Base-by-base conservation (phyloP, 2,113 vertebrate species). In the Agapornis roseicollis region DNA sequence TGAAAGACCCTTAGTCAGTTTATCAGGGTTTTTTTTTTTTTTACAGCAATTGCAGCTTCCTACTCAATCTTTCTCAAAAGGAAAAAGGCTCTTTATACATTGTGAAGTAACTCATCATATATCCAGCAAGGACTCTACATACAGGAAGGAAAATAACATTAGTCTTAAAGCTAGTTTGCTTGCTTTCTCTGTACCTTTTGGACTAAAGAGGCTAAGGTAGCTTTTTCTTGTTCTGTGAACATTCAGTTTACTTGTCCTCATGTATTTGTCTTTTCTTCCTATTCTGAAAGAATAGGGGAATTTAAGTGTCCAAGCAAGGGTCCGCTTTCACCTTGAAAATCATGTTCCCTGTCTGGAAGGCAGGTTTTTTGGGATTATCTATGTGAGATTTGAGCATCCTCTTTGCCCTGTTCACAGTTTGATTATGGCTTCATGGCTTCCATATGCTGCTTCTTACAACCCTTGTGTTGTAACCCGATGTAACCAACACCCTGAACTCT, bases 1-100 rank as follows among this genome's bases (percentile, higher is more conserved):
- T 92, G 60, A 79, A 92, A 84, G 72, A 87, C 33, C 66, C 77
- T 50, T 16, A 80, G 76, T 88, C 71, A 80, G 63, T 94, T 94
- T 84, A 33, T 83, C 77, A 78, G n/a, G 11, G 27, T 89, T 95
- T n/a, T n/a, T n/a, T n/a, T n/a, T n/a, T n/a, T n/a, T n/a, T 82
- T 66, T 64, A 65, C 39, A 80, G 29, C 52, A 71, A 35, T 83
- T 88, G 24, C 31, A 69, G 28, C 77, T 84, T 91, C 47, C 63
- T 90, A 29, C 11, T 80, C 87, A 86, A 7, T 60, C 44, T 64
- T 94, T 65, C 64, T 60, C 41, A 88, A 88, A 86, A 65, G n/a
- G 90, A 66, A 89, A 90, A 78, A 61, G 25, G 7, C 11, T 41
- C 18, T 69, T 47, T 68, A 65, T 24, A 50, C 24, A 28, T 61